A percentile compares a stretch with the other conserved stretches of the same genome.
phyloP scores from a whole-genome alignment of 2,797 vertebrate genomes.

The Capromys pilorides region DNA sequence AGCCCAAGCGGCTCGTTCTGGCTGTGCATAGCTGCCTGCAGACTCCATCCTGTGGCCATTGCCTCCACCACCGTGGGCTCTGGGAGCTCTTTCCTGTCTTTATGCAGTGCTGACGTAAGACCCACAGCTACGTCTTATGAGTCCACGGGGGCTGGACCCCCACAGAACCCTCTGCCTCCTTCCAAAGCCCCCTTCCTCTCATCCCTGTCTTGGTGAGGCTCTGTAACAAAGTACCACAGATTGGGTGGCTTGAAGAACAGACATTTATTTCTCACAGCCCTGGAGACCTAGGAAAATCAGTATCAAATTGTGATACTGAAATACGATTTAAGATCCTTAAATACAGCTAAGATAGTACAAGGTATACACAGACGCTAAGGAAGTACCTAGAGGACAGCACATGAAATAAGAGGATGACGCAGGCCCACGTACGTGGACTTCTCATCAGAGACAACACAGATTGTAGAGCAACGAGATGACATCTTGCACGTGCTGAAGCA shows the following conservation, averaged over 20 bases:
- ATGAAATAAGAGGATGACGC: neutral
- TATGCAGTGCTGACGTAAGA: neutral
- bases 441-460: neutral
- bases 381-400: neutral
- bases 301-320: neutral
- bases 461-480: neutral
- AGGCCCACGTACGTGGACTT: neutral
- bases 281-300: neutral
- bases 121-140: neutral
- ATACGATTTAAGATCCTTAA: neutral
- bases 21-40: neutral
- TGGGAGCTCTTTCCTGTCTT: neutral
- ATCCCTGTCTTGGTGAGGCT: neutral
- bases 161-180: neutral
- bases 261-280: neutral
- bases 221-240: neutral
- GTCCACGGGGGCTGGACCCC: neutral
- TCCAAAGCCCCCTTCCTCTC: rapidly evolving
- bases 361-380: neutral
- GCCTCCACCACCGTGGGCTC: too few relatives aligned
- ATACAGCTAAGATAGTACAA: neutral
- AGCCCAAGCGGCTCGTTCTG: neutral
- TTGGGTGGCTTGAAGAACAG: neutral
- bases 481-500: neutral
- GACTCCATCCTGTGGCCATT: neutral